A percentile compares a stretch with the other conserved stretches of the same genome.
Conservation (phyloP, 2,888 invertebrate genomes). For the Alentia gelatinosa region DNA sequence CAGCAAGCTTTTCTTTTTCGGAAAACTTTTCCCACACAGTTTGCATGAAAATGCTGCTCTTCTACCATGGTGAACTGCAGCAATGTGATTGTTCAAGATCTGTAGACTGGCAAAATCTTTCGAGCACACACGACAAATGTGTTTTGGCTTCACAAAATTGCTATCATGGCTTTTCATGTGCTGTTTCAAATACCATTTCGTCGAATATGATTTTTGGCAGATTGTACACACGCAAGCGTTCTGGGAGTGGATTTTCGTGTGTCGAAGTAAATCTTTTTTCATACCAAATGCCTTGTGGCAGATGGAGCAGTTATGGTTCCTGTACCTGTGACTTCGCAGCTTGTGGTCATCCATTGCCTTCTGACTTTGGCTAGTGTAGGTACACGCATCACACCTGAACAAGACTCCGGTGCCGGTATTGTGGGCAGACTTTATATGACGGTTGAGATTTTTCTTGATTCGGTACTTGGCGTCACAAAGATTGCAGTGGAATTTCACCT, state of each 20-base stretch:
- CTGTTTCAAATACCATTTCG: conserved; percentile 22
- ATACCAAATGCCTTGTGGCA: conserved; percentile 15
- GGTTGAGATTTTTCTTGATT: conserved; percentile 19
- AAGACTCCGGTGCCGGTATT: not conserved
- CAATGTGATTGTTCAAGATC: conserved; percentile 18
- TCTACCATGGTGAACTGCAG: not conserved
- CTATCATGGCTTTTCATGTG: conserved; percentile 2
- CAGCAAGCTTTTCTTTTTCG: not conserved
- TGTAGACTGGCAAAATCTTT: conserved; percentile 3
- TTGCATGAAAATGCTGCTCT: not conserved
- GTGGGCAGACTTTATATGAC: not conserved
- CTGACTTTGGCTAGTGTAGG: not conserved
- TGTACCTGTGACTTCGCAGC: not conserved
- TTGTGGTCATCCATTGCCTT: conserved; percentile 28
- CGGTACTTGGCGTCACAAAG: conserved; percentile 31
- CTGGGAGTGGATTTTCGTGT: not conserved
- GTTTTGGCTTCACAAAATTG: not conserved
- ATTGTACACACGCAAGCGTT: not conserved
- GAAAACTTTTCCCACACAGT: not conserved
- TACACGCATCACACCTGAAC: not conserved
- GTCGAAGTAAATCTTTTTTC: not conserved
- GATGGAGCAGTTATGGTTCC: not conserved
- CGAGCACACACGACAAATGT: not conserved
- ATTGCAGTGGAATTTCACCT: conserved; percentile 3
- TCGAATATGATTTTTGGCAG: conserved; percentile 21